phyloP scores from a whole-genome alignment of 2,888 invertebrate species.

The Zele albiditarsus region DNA sequence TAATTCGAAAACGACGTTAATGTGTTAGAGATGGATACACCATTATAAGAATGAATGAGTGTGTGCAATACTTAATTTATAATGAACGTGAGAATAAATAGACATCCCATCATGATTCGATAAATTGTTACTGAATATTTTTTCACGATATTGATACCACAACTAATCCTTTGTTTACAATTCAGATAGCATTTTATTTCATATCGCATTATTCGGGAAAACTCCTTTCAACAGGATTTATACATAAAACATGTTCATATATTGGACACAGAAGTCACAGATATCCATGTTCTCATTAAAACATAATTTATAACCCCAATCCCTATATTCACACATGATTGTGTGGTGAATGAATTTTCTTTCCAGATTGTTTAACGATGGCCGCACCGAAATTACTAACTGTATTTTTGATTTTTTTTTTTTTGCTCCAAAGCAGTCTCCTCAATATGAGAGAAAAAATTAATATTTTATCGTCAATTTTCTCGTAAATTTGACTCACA shows the following conservation, averaged over 20 bases:
- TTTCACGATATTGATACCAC: constrained; percentile 14
- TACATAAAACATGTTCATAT: constrained; percentile 44
- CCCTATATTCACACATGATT: constrained; percentile 38
- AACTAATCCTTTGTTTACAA: not conserved
- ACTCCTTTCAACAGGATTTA: constrained; percentile 49
- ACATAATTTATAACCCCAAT: constrained; percentile 3
- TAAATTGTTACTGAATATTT: constrained; percentile 25
- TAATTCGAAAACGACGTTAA: constrained; percentile 50
- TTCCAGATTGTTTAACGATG: constrained; percentile 33
- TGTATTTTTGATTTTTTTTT: not conserved
- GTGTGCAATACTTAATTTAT: constrained; percentile 62
- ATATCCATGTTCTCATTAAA: not conserved
- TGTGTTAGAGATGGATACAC: constrained; percentile 39
- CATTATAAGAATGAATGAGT: constrained; percentile 69
- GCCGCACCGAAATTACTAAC: not conserved
- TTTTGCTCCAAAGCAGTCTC: constrained; percentile 51
- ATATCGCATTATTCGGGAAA: constrained; percentile 46
- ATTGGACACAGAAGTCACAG: constrained; percentile 19
- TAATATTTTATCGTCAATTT: constrained; percentile 45
- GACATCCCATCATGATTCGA: constrained; percentile 48
- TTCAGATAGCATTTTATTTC: constrained; percentile 39
- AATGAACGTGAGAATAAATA: constrained; percentile 53
- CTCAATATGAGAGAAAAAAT: constrained; percentile 69
- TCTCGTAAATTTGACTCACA: constrained; percentile 32
- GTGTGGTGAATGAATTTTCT: constrained; percentile 38